Evolutionary conservation across 2,113 vertebrate genomes (phyloP).

Genomic region (Calidris pugnax): DNA sequence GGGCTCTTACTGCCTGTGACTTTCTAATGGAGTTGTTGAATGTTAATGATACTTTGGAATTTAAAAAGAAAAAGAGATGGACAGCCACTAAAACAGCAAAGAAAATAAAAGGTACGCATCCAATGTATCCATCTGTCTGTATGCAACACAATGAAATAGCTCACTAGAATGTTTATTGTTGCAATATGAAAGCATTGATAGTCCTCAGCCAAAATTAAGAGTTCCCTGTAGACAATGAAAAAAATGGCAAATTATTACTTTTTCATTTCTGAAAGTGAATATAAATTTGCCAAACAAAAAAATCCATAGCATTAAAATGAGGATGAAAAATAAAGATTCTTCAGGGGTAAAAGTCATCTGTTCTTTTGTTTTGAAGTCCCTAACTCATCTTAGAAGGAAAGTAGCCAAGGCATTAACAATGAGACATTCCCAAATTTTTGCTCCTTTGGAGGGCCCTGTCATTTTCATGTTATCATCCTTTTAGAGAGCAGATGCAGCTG

Average conservation of each 20-base stretch:
- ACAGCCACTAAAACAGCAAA: neutral
- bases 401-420: neutral
- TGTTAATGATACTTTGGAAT: slow-evolving; percentile 48
- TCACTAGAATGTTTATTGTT: slow-evolving; percentile 2
- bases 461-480: slow-evolving; percentile 18
- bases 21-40: slow-evolving; percentile 62
- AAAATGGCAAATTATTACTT: neutral
- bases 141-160: neutral
- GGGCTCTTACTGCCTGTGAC: slow-evolving; percentile 54
- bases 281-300: neutral
- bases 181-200: neutral
- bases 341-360: neutral
- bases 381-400: neutral
- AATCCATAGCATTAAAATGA: neutral
- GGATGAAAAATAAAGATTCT: neutral
- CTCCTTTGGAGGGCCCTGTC: neutral
- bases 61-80: slow-evolving; percentile 20
- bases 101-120: slow-evolving; percentile 31
- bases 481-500: slow-evolving; percentile 31
- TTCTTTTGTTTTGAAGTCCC: neutral
- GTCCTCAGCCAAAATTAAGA: neutral
- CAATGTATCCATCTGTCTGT: neutral
- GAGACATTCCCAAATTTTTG: neutral
- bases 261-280: neutral
- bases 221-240: neutral